These are phyloP conservation scores for Argya squamiceps DNA, from an alignment of 2,797 vertebrate species.

Conservation along the genomic window DNA sequence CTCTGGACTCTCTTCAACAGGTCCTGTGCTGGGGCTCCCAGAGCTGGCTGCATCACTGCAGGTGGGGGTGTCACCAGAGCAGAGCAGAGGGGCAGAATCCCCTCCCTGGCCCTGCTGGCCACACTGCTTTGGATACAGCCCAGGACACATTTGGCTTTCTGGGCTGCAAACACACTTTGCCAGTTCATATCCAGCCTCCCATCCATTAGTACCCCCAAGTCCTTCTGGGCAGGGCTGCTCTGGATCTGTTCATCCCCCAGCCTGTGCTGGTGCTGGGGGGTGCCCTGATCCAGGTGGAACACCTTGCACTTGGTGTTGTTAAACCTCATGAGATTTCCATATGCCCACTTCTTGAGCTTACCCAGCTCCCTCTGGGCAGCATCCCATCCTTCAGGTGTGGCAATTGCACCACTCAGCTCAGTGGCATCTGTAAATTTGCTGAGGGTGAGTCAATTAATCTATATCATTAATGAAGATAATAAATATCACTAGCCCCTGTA, in stretches of 20 bases:
- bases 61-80: neutral
- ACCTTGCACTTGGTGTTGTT: neutral
- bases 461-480: neutral
- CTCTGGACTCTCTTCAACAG: rapidly evolving
- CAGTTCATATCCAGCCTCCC: neutral
- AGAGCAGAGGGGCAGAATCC: neutral
- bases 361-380: neutral
- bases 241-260: too few species aligned
- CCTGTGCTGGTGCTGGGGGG: rapidly evolving
- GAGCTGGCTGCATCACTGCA: neutral
- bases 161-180: neutral
- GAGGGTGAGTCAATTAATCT: neutral
- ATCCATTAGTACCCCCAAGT: rapidly evolving
- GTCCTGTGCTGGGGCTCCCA: rapidly evolving
- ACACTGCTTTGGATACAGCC: neutral
- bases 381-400: neutral
- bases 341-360: rapidly evolving
- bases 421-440: neutral
- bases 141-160: neutral
- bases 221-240: neutral
- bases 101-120: neutral
- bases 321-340: neutral
- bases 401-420: neutral
- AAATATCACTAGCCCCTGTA: neutral
- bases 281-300: rapidly evolving